Conservation (phyloP, 92 coral and sea anemone species). For the Chrysogorgia sp. region DNA sequence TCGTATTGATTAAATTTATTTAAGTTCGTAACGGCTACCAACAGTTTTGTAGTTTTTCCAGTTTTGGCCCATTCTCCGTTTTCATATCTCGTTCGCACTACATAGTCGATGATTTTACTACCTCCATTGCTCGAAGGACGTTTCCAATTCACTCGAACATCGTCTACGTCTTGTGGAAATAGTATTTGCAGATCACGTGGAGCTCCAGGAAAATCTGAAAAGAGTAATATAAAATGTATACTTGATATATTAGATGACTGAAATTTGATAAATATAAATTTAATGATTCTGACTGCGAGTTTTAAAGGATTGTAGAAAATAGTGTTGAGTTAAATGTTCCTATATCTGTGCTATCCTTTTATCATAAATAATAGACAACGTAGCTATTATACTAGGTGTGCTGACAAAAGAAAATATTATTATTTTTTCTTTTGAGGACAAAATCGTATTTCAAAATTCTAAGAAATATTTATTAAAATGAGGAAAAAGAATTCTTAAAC, state of each 20-base stretch:
- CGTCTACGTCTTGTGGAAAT: neutral
- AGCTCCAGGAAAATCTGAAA: constrained; percentile 1
- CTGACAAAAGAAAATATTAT: too few species aligned
- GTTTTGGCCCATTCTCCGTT: neutral
- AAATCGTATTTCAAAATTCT: too few species aligned
- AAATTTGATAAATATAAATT: neutral
- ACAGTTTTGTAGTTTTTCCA: neutral
- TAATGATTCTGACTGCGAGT: too few species aligned
- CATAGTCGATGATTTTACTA: constrained; percentile 2
- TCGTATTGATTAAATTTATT: neutral
- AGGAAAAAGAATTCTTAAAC: too few species aligned
- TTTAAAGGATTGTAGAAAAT: too few species aligned
- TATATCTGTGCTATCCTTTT: too few species aligned
- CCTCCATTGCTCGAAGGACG: constrained; percentile 23
- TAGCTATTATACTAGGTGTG: too few species aligned
- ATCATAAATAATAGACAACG: too few species aligned
- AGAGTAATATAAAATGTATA: neutral
- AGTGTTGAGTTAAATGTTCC: too few species aligned
- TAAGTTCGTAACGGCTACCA: neutral
- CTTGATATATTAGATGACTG: neutral
- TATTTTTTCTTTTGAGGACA: too few species aligned
- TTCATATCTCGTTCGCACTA: neutral
- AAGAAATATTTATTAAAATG: too few species aligned
- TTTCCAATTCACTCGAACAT: constrained; percentile 5
- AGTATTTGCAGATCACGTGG: neutral